Base-by-base conservation (phyloP, 1,140 invertebrate genomes). In the Piezodorus guildinii region DNA sequence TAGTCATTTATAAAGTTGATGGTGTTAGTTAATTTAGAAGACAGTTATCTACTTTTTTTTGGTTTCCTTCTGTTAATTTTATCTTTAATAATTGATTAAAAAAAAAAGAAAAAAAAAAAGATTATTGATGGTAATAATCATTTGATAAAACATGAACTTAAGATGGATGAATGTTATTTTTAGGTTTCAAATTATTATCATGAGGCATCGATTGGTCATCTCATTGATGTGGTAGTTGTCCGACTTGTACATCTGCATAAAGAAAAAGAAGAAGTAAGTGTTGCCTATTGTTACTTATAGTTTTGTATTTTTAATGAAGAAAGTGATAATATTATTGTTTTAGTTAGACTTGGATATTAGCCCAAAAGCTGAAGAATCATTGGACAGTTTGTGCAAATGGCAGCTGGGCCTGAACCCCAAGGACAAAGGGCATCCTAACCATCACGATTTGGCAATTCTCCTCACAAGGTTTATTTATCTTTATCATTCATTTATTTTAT, bases 361-460 rank as follows among this genome's bases (percentile, higher is more conserved):
- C 66, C 76, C 78, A 51, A 75, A 81, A 68, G 82, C 83, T 6
- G 81, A 83, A 54, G 74, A 79, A 52, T 84, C 84, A 1, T 69
- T 88, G 23, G 73, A 73, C 0, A 85, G 80, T 72, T 87, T 88
- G 70, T 83, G 84, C 67, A 77, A 80, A 59, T 88, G 85, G 84
- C 82, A 84, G 64, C 71, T 77, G n/a, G 78, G 75, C 39, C 76
- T 87, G 54, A 87, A 88, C 75, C 80, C 82, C 0, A 76, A 77
- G 60, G 80, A 84, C 68, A 75, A 79, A n/a, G 72, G 75, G 8
- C 81, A 84, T 73, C 84, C 84, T 0, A 81, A 84, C 68, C 87
- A 90, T 72, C 85, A 86, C 71, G 87, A 90, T 71, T 80, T 88
- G 16, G 86, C 84, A 2, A 77, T 87, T 62, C 86, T 71, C 72